Evolutionary conservation across 2,888 invertebrate species (phyloP).

Genomic region (Alloplasta piceator): DNA sequence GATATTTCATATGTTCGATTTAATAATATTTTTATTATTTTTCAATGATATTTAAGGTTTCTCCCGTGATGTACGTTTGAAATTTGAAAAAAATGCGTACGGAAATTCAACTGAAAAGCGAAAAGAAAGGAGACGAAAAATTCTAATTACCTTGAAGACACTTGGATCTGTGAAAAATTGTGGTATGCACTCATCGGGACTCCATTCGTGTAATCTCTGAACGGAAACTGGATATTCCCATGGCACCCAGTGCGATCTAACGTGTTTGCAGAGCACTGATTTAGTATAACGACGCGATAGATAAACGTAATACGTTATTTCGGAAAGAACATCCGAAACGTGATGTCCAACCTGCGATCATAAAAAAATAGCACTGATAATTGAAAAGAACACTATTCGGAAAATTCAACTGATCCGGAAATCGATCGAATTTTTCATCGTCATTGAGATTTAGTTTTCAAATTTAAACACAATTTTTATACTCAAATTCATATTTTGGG

Average conservation of each 20-base stretch:
- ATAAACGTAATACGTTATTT: conserved; percentile 99
- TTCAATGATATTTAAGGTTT: too few species aligned
- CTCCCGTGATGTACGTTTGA: too few species aligned
- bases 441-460: too few species aligned
- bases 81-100: too few species aligned
- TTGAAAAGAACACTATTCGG: neutral
- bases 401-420: too few species aligned
- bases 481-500: too few species aligned
- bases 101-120: neutral
- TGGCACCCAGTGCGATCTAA: conserved; percentile 96
- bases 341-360: conserved; percentile 92
- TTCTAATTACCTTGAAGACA: conserved; percentile 89
- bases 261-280: conserved; percentile 94
- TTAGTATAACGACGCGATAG: conserved; percentile 92
- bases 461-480: too few species aligned
- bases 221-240: conserved; percentile 95
- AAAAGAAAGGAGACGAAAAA: neutral
- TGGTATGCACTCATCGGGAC: conserved; percentile 99
- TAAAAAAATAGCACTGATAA: neutral
- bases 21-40: too few species aligned
- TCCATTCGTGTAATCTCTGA: conserved; percentile 97
- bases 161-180: conserved; percentile 97
- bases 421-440: too few species aligned
- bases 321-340: conserved; percentile 97
- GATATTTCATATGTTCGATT: too few species aligned